These are phyloP conservation scores for Papilio xuthus DNA, from an alignment of 1,140 invertebrate species.

Conservation along the genomic window DNA sequence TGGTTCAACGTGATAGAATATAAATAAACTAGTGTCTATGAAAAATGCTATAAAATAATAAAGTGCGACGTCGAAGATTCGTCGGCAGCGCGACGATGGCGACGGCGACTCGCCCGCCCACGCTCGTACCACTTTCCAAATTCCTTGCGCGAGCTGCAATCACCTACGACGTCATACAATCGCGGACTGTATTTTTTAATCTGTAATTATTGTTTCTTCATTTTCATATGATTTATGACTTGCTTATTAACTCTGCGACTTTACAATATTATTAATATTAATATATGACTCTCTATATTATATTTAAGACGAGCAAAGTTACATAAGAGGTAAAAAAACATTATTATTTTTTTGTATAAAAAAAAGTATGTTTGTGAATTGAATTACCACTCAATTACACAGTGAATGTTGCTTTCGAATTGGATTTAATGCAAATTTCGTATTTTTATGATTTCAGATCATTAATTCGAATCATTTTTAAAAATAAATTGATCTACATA, in stretches of 20 bases:
- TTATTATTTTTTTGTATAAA: not conserved
- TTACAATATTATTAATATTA: conserved; percentile 9
- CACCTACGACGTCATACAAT: conserved; percentile 57
- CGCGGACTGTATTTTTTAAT: conserved; percentile 51
- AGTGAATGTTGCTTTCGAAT: no score
- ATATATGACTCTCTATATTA: not conserved
- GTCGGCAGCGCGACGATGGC: conserved; percentile 60
- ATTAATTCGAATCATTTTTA: no score
- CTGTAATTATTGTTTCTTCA: conserved; percentile 36
- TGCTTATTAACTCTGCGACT: not conserved
- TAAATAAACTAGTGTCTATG: conserved; percentile 56
- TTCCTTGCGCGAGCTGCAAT: conserved; percentile 75
- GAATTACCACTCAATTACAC: no score
- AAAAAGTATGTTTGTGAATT: no score
- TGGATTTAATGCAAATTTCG: no score
- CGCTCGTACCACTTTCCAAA: conserved; percentile 77
- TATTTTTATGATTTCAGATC: no score
- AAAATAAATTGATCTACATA: no score
- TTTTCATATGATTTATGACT: conserved; percentile 23
- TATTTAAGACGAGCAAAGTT: not conserved
- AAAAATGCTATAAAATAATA: conserved; percentile 73
- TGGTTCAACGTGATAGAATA: conserved; percentile 45
- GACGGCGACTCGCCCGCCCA: conserved; percentile 72
- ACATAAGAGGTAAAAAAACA: not conserved
- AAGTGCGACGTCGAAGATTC: conserved; percentile 73